Evolutionary conservation across 2,797 vertebrate species (phyloP).

Genomic region (Hephaestus fuliginosus): DNA sequence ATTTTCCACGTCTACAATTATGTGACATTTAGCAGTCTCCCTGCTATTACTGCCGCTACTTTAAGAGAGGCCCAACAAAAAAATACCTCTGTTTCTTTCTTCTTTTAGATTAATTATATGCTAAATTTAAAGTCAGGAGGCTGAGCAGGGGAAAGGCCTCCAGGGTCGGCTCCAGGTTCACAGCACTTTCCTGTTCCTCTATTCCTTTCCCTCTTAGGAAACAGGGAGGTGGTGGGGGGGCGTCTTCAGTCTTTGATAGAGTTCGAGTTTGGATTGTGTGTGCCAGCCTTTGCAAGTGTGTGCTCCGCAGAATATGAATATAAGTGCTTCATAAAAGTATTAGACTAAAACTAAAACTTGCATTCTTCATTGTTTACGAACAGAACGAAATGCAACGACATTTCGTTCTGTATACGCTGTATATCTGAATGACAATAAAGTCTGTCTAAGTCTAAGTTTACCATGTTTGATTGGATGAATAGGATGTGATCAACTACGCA

Average conservation of each 20-base stretch:
- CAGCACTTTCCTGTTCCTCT: conserved; percentile 19
- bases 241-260: neutral
- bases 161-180: conserved; percentile 17
- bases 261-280: neutral
- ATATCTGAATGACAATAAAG: no score
- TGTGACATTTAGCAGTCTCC: conserved; percentile 62
- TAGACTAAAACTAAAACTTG: neutral
- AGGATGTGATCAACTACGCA: neutral
- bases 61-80: conserved; percentile 46
- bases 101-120: conserved; percentile 75
- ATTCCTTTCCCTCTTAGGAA: neutral
- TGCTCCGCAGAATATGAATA: neutral
- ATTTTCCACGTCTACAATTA: conserved; percentile 57
- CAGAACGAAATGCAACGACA: no score
- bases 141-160: conserved; percentile 53
- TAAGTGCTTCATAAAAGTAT: neutral
- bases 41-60: conserved; percentile 69
- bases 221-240: conserved; percentile 1
- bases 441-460: neutral
- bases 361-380: neutral
- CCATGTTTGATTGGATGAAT: neutral
- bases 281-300: neutral
- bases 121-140: conserved; percentile 62
- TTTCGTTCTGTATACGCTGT: no score
- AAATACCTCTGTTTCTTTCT: conserved; percentile 27